Evolutionary conservation across 2,113 vertebrate species (phyloP), one percentile per base, ranked within the genome.

Genomic region (Daboia siamensis): DNA sequence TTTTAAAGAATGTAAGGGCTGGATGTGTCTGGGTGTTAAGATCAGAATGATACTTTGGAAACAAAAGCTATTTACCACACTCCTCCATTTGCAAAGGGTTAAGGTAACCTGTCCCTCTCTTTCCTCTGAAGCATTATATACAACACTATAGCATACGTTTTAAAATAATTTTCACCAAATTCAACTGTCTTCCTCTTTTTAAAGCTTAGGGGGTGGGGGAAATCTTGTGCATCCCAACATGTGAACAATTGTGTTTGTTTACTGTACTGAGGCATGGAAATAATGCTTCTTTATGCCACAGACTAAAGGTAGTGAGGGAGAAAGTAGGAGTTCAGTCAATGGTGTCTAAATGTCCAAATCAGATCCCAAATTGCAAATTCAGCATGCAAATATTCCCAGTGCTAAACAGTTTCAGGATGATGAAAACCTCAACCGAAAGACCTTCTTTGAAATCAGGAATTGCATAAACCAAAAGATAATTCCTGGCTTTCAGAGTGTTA

Each of bases 71-170:
- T 61, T 52, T 91, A 86, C 24, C 24, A 90, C 44, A 91, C 93
- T 89, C 5, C 87, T 0, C 11, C 44, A 86, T 80, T 80, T 80
- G 33, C 74, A 61, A n/a, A 86, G 89, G 93, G 89, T 88, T 29
- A 4, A 2, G 1, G 94, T 8, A 88, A 2, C 39, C 0, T 6
- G 84, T 52, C 29, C 21, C 1, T 93, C 93, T 33, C 0, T 2
- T 2, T 89, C 39, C 39, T 92, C 64, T 20, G 1, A 93, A 91
- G 93, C 0, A 55, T 88, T 93, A 44, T 10, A 90, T 87, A 89
- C 87, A 39, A 74, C 61, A 86, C 84, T 92, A 33, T 87, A 88
- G 24, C 44, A 88, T 20, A 80, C 93, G 80, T 93, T 95, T 88
- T 44, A 92, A 95, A 89, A 91, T n/a, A 90, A 52, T 46, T 87